Base-by-base conservation (phyloP, 2,888 invertebrate genomes). In the Noctua fimbriata region DNA sequence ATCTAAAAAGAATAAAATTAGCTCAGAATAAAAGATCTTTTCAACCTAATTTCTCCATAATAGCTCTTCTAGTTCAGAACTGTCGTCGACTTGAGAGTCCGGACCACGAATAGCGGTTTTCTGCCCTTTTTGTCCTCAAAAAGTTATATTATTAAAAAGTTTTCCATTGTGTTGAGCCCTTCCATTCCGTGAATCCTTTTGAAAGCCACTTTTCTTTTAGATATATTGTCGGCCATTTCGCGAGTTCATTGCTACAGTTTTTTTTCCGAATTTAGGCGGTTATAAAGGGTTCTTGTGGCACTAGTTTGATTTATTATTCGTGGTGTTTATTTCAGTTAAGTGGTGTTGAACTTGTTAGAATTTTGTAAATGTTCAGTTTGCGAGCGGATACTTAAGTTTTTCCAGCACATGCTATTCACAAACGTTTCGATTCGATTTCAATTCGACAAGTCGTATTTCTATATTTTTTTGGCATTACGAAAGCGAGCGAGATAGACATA, bases 71-170 rank as follows among this genome's bases (percentile, higher is more conserved):
- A 28, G 36, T 55, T 82, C 21, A 65, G 69, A 83, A 41, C 24
- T 16, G 47, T 63, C 58, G 14, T 55, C 67, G 12, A 52, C 73
- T 74, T 74, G 28, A 58, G 52, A 80, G 14, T 73, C 66, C 28
- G 14, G 24, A 65, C n/a, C 28, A 71, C 70, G 73, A 10, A 44
- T 28, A 72, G 7, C n/a, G 67, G 66, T 49, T 65, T 41, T 79
- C 12, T 41, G 14, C 28, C 24, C 49, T 12, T 47, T 63, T 65
- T 36, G 1, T 55, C 12, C n/a, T 44, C 18, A 73, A 70, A 83
- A 87, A 76, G 77, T 83, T 76, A 47, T 81, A 73, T 74, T 79
- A 83, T 83, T 81, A 81, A 86, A 86, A 88, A 86, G 76, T 81
- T 86, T 79, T 70, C 71, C 65, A 78, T 78, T 88, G 77, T 78